Percentiles rank a stretch among this genome's conserved stretches.
These are phyloP conservation scores for Hymenochirus boettgeri DNA, from an alignment of 2,113 vertebrate genomes.

Conservation along the genomic window DNA sequence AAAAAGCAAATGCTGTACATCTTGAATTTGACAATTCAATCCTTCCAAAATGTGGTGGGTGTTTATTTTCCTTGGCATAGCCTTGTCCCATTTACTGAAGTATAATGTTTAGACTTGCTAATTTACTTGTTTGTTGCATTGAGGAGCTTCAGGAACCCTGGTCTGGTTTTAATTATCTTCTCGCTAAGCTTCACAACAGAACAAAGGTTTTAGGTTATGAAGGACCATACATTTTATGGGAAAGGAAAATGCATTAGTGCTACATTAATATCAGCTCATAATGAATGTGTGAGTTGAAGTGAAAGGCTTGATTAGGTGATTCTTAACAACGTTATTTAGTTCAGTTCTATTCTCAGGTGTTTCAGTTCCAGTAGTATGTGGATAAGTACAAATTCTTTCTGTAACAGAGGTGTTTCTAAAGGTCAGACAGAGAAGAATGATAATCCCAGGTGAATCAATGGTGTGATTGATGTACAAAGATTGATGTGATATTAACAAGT, in stretches of 20 bases:
- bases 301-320: slow-evolving; percentile 21
- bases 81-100: slow-evolving; percentile 11
- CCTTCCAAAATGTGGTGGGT: background rate
- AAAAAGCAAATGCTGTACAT: background rate
- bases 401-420: background rate
- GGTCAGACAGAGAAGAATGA: background rate
- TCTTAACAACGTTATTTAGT: background rate
- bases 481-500: no score
- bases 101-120: slow-evolving; percentile 15
- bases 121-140: slow-evolving; percentile 25
- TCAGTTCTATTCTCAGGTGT: background rate
- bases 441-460: no score
- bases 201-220: background rate
- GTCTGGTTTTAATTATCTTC: slow-evolving; percentile 26
- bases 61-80: slow-evolving; percentile 18
- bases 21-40: slow-evolving; percentile 9
- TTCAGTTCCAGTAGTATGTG: background rate
- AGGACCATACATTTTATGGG: slow-evolving; percentile 5
- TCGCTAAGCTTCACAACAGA: slow-evolving; percentile 9
- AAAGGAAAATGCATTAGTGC: slow-evolving; percentile 16
- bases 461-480: no score
- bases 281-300: slow-evolving; percentile 17
- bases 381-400: background rate
- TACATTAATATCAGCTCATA: background rate
- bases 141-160: slow-evolving; percentile 8